phyloP scores from a whole-genome alignment of 2,113 vertebrate species.

The Apeltes quadracus region DNA sequence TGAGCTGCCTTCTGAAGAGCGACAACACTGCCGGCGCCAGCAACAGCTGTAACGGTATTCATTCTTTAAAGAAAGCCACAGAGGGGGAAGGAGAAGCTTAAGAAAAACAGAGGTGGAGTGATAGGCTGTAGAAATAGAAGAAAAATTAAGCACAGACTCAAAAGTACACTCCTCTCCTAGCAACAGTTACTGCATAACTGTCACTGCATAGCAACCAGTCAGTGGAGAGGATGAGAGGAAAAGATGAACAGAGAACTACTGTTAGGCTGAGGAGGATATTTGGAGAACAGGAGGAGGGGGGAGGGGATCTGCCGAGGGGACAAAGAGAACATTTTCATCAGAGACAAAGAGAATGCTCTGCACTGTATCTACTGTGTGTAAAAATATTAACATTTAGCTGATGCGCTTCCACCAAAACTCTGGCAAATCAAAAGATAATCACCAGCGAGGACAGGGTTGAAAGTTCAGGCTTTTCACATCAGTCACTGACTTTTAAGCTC shows the following conservation, averaged over 20 bases:
- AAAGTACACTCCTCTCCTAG: constrained; percentile 60
- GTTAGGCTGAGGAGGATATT: constrained; percentile 11
- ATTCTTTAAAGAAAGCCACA: constrained; percentile 14
- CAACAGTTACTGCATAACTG: constrained; percentile 64
- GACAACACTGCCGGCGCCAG: no score
- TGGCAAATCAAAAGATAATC: background rate
- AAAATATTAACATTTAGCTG: constrained; percentile 16
- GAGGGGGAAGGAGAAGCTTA: constrained; percentile 7
- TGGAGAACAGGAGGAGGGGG: background rate
- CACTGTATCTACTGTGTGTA: background rate
- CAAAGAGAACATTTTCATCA: background rate
- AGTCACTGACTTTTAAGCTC: background rate
- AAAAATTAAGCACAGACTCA: constrained; percentile 24
- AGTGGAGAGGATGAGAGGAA: constrained; percentile 40
- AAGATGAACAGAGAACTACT: constrained; percentile 35
- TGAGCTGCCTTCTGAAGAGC: no score
- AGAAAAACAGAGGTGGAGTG: constrained; percentile 14
- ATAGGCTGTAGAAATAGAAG: constrained; percentile 19
- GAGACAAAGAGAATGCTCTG: background rate
- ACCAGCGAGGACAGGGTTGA: background rate
- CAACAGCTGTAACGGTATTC: no score
- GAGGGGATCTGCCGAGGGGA: background rate
- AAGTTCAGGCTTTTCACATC: constrained; percentile 15
- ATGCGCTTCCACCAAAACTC: background rate
- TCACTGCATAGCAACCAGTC: constrained; percentile 67